Base-by-base conservation (phyloP, 1,140 invertebrate species). In the Drosophila nigrodunni region DNA sequence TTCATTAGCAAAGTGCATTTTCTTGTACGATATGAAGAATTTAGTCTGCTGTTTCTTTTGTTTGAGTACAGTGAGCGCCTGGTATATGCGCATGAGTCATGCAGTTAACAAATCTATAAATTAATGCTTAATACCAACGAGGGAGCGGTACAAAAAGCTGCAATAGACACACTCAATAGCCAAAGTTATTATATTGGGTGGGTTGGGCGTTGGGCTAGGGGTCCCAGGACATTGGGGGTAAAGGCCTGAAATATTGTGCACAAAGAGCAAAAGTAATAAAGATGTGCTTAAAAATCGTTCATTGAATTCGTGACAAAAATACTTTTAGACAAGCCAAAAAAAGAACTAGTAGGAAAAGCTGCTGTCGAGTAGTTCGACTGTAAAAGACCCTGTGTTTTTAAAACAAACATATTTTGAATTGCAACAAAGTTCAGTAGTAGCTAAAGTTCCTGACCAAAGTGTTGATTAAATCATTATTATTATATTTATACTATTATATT, bases 231-330 rank as follows among this genome's bases (percentile, higher is more conserved):
- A 1, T 13, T 9, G 10, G 35, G 11, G 35, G 25, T 30, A 21
- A 25, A 73, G 65, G 80, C 71, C 79, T 76, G 25, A 67, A 70
- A 55, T 37, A 37, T 18, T 37, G 35, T 75, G 68, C 57, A 77
- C 59, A 78, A 85, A 61, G 62, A 58, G 69, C 41, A 82, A 87
- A 87, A 83, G 77, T 85, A 91, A 91, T 91, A 91, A 91, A 91
- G 81, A 76, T 49, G 70, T 79, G 83, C 88, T 89, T 91, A 85
- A 91, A 89, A 89, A 76, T 91, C 83, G 74, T 85, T 91, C 80
- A 91, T 91, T 89, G 89, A 91, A 82, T 77, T 86, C 78, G 88
- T 82, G 88, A 89, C 81, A 91, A 78, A 91, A 91, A 82, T 91
- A 86, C 70, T 59, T 49, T 43, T 37, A 46, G 8, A 13, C 41